Conservation (phyloP, 2,797 vertebrate species). For the Helicolenus hilgendorfi region DNA sequence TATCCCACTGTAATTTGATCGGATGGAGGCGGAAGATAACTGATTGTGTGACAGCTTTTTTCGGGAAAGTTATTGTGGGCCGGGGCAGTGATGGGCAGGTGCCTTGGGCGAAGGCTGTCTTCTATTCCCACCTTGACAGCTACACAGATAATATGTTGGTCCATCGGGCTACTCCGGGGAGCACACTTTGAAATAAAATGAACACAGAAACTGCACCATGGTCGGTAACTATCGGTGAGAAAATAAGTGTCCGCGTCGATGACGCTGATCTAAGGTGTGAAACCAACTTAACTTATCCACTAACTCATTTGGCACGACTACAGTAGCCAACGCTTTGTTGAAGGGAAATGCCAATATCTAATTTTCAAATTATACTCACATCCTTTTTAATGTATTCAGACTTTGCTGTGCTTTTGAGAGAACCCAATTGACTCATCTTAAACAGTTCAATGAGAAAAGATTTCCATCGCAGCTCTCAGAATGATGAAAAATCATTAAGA, state of each 20-base stretch:
- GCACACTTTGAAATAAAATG: slow-evolving; percentile 19
- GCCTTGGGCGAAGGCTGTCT: slow-evolving; percentile 70
- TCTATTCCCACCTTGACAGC: slow-evolving; percentile 70
- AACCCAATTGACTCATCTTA: slow-evolving; percentile 50
- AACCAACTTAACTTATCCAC: background rate
- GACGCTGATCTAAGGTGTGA: background rate
- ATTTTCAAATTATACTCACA: slow-evolving; percentile 42
- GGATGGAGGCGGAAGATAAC: slow-evolving; percentile 57
- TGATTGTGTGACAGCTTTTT: slow-evolving; percentile 63
- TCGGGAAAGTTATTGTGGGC: slow-evolving; percentile 64
- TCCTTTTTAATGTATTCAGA: slow-evolving; percentile 37
- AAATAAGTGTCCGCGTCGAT: background rate
- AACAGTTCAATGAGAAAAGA: slow-evolving; percentile 59
- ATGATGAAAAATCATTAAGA: slow-evolving; percentile 67
- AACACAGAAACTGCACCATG: background rate
- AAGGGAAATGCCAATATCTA: background rate
- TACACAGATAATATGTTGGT: slow-evolving; percentile 57
- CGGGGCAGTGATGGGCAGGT: slow-evolving; percentile 70
- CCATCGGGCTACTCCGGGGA: slow-evolving; percentile 17
- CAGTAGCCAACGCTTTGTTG: background rate
- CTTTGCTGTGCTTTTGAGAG: slow-evolving; percentile 44
- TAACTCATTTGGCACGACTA: background rate
- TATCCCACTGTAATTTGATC: slow-evolving; percentile 68
- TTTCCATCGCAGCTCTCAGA: slow-evolving; percentile 36
- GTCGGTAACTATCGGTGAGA: background rate